Percentiles rank a stretch among this genome's conserved stretches.
Evolutionary conservation across 2,113 vertebrate species (phyloP).

Genomic region (Bambusicola thoracicus): DNA sequence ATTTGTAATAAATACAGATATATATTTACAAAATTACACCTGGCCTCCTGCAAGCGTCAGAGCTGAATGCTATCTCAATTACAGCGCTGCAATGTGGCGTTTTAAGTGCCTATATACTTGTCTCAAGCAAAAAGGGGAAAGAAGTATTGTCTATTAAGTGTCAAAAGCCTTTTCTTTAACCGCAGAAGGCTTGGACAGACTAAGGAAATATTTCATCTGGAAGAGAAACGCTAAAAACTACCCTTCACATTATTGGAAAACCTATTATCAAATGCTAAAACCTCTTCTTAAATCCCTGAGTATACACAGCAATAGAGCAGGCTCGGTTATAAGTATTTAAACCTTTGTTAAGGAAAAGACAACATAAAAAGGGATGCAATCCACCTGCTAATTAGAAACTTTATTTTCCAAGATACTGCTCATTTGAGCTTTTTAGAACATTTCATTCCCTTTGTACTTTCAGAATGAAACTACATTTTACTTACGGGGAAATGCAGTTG

Average conservation of each 20-base stretch:
- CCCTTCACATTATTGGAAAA: slow-evolving; percentile 78
- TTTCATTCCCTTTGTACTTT: slow-evolving; percentile 49
- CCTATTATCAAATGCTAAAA: slow-evolving; percentile 82
- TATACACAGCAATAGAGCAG: slow-evolving; percentile 65
- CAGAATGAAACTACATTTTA: slow-evolving; percentile 36
- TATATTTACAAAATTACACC: slow-evolving; percentile 65
- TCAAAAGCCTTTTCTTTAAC: slow-evolving; percentile 79
- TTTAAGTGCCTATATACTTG: slow-evolving; percentile 70
- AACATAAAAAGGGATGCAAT: slow-evolving; percentile 68
- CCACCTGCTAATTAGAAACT: slow-evolving; percentile 77
- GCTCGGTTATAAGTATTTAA: slow-evolving; percentile 73
- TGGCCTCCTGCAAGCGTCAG: slow-evolving; percentile 58
- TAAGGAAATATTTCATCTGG: slow-evolving; percentile 78
- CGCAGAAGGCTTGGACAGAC: slow-evolving; percentile 74
- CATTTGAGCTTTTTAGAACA: slow-evolving; percentile 60
- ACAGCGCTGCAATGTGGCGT: slow-evolving; percentile 49
- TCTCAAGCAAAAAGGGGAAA: slow-evolving; percentile 59
- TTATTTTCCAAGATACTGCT: slow-evolving; percentile 45
- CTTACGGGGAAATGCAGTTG: slow-evolving; percentile 87
- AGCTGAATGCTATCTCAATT: slow-evolving; percentile 70
- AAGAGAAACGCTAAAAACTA: slow-evolving; percentile 80
- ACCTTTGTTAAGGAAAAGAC: slow-evolving; percentile 73
- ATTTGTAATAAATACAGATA: slow-evolving; percentile 59
- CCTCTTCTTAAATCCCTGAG: slow-evolving; percentile 67
- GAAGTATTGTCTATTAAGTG: slow-evolving; percentile 77